A percentile compares a stretch with the other conserved stretches of the same genome.
Evolutionary conservation across 2,797 vertebrate species (phyloP).

Genomic region (Gymnopithys bicolor): DNA sequence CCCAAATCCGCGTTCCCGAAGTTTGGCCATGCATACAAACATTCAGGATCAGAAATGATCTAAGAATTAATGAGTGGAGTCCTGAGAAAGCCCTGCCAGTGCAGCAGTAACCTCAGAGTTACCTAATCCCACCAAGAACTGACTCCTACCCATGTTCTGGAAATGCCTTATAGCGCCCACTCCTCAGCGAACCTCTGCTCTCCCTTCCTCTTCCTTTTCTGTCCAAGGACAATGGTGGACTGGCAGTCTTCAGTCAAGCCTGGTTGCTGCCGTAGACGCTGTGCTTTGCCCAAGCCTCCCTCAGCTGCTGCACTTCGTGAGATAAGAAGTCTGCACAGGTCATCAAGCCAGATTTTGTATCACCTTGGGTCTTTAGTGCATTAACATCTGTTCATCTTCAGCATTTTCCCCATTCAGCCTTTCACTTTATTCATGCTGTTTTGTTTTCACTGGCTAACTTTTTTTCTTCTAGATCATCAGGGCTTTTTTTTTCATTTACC

Average conservation of each 20-base stretch:
- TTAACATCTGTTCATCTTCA: background rate
- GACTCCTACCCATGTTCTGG: accelerated
- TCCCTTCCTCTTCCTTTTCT: background rate
- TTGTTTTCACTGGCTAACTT: background rate
- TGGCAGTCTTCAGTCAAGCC: background rate
- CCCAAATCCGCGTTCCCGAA: no score
- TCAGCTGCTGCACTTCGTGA: accelerated
- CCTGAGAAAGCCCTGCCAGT: background rate
- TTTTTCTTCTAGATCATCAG: background rate
- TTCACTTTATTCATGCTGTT: background rate
- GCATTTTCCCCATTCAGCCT: background rate
- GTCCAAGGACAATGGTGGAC: accelerated
- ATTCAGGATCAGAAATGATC: background rate
- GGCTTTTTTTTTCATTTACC: background rate
- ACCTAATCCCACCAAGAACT: accelerated
- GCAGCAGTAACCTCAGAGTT: no score
- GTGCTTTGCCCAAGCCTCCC: background rate
- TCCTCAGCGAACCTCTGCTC: background rate
- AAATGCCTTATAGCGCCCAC: no score
- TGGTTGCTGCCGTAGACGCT: background rate
- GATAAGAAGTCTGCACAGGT: no score
- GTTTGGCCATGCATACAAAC: no score
- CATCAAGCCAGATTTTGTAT: background rate
- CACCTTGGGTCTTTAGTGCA: background rate
- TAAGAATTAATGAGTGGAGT: background rate